These are phyloP conservation scores for Bombylius major DNA, from an alignment of 2,888 invertebrate genomes.

Conservation along the genomic window DNA sequence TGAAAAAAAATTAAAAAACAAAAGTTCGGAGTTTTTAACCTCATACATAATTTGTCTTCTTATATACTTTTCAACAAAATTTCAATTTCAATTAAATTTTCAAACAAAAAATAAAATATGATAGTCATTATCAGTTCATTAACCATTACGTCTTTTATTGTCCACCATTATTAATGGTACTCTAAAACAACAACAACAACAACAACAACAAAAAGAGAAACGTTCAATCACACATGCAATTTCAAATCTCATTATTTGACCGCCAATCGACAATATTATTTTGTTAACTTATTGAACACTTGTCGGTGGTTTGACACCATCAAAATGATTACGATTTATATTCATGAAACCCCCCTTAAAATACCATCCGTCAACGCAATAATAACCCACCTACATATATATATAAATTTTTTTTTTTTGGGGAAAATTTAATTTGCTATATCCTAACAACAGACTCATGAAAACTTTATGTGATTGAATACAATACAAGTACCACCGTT, in stretches of 20 bases:
- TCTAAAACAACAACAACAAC: too few species aligned
- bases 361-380: too few species aligned
- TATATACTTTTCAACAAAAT: neutral
- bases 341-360: too few species aligned
- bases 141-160: neutral
- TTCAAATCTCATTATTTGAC: neutral
- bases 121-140: neutral
- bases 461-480: too few species aligned
- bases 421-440: too few species aligned
- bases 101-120: neutral
- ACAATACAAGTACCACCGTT: neutral
- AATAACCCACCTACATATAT: too few species aligned
- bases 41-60: neutral
- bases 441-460: too few species aligned
- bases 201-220: too few species aligned
- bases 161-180: too few species aligned
- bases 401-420: too few species aligned
- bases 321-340: neutral
- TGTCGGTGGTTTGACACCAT: constrained; percentile 10
- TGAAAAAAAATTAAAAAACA: too few species aligned
- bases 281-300: constrained; percentile 7
- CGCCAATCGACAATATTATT: neutral
- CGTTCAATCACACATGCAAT: neutral
- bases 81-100: neutral
- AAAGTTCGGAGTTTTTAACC: too few species aligned